Conservation (phyloP, 2,113 vertebrate species). For the Cavia aperea region DNA sequence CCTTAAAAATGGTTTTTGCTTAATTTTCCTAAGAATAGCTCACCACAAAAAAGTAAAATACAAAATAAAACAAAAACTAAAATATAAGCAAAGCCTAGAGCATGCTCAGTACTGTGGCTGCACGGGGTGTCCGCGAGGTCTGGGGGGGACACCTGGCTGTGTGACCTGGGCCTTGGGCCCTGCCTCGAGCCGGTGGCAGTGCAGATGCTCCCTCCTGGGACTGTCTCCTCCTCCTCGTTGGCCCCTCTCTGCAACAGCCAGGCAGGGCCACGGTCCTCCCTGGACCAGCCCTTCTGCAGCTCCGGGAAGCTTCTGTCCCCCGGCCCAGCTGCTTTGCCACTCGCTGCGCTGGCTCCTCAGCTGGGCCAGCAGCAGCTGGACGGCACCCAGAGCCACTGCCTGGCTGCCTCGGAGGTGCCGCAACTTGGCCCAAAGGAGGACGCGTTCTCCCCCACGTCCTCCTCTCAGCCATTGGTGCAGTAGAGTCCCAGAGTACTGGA, state of each 20-base stretch:
- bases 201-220: rapidly evolving
- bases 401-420: neutral
- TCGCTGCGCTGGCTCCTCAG: neutral
- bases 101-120: neutral
- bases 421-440: neutral
- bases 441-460: neutral
- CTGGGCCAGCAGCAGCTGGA: neutral
- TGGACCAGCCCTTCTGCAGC: no score
- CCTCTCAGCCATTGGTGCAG: rapidly evolving
- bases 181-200: no score
- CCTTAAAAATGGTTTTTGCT: neutral
- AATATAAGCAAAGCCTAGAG: neutral
- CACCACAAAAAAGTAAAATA: neutral
- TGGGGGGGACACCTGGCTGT: neutral
- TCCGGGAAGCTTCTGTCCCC: neutral
- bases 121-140: rapidly evolving
- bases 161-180: neutral
- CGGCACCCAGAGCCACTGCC: neutral
- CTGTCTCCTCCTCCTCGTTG: no score
- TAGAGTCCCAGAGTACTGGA: rapidly evolving
- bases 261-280: neutral
- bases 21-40: neutral
- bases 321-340: neutral
- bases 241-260: neutral
- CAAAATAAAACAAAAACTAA: neutral